Conservation (phyloP, 2,888 invertebrate species). For the Drosophila buzzatii region DNA sequence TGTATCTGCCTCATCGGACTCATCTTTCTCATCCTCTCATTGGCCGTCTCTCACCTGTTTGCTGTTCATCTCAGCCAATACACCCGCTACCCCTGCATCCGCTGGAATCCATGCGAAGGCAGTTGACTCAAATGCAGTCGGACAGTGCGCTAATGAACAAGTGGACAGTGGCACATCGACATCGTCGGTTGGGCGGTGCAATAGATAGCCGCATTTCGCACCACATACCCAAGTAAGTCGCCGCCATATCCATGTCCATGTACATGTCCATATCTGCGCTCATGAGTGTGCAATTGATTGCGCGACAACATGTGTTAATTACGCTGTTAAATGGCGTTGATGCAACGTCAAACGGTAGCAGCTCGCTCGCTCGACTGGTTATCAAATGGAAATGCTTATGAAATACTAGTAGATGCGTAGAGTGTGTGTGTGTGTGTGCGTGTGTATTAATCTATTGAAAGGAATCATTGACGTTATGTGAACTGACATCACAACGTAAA, state of each 20-base stretch:
- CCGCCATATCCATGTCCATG: constrained; percentile 58
- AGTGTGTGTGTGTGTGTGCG: background rate
- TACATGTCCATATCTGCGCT: constrained; percentile 54
- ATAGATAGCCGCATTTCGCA: constrained; percentile 56
- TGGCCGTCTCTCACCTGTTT: constrained; percentile 20
- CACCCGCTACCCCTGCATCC: background rate
- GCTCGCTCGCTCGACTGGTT: constrained; percentile 35
- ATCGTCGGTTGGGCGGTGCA: constrained; percentile 30
- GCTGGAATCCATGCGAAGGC: constrained; percentile 6
- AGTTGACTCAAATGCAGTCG: constrained; percentile 46
- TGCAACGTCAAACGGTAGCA: constrained; percentile 67
- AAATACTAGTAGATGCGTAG: constrained; percentile 12
- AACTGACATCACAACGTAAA: background rate
- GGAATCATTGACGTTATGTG: constrained; percentile 2
- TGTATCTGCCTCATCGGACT: constrained; percentile 28
- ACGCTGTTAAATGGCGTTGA: constrained; percentile 70
- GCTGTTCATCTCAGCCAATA: constrained; percentile 24
- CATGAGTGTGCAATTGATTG: constrained; percentile 77
- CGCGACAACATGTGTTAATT: constrained; percentile 79
- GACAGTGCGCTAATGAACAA: constrained; percentile 69
- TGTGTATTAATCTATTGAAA: constrained; percentile 1
- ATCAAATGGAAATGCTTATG: constrained; percentile 36
- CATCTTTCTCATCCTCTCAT: constrained; percentile 24
- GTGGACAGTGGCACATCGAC: constrained; percentile 39
- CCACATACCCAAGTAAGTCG: constrained; percentile 58